Evolutionary conservation across 1,140 invertebrate genomes (phyloP).

Genomic region (Ridgeia piscesae): DNA sequence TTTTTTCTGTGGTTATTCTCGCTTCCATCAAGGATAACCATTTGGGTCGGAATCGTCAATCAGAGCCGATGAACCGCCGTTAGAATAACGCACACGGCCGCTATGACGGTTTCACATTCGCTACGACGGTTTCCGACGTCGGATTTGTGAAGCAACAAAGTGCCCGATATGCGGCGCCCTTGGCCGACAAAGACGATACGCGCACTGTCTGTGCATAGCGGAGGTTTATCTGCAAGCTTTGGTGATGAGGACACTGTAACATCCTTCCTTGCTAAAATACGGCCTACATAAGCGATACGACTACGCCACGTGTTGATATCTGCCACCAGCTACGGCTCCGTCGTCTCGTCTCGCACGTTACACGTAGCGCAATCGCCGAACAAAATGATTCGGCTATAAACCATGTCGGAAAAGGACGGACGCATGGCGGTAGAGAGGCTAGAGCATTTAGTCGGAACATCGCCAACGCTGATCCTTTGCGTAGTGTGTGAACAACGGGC

Average conservation of each 20-base stretch:
- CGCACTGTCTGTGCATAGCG: not conserved
- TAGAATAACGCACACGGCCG: not conserved
- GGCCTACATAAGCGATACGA: not conserved
- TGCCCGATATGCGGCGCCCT: not conserved
- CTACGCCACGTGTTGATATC: not conserved
- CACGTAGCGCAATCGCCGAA: not conserved
- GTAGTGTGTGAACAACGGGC: too few relatives aligned
- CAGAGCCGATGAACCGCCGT: not conserved
- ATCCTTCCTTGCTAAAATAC: not conserved
- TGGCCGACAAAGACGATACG: not conserved
- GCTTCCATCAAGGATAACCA: not conserved
- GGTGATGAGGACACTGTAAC: not conserved
- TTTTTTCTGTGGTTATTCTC: too few relatives aligned
- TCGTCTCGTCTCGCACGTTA: not conserved
- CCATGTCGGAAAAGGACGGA: not conserved
- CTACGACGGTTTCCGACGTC: not conserved
- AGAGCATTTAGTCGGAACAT: too few relatives aligned
- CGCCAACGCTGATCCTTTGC: too few relatives aligned
- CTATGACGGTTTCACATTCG: too few relatives aligned
- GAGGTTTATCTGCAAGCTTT: not conserved
- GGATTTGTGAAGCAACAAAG: not conserved
- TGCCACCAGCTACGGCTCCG: not conserved
- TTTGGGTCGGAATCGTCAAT: not conserved
- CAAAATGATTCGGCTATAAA: not conserved
- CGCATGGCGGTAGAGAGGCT: not conserved